Evolutionary conservation across 2,888 invertebrate species (phyloP).

Genomic region (Tanaodytes sp.): DNA sequence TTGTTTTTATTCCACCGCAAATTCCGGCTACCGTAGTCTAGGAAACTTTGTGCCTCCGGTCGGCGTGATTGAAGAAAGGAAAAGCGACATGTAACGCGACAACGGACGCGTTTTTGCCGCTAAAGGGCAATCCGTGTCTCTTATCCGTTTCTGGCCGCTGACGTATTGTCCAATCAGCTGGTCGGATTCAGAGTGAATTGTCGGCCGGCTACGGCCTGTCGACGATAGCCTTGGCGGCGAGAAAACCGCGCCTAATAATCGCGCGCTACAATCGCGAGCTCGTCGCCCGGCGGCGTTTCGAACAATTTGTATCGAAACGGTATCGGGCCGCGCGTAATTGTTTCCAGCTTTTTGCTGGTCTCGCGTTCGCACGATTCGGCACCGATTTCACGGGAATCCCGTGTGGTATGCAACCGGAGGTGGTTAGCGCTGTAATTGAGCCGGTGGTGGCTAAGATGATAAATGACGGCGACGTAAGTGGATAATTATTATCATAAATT

Average conservation of each 20-base stretch:
- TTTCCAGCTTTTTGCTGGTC: slow-evolving; percentile 25
- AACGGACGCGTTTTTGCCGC: too few relatives aligned
- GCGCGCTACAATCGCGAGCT: slow-evolving; percentile 50
- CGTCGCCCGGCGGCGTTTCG: slow-evolving; percentile 39
- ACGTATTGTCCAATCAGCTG: slow-evolving; percentile 44
- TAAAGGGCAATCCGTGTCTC: too few relatives aligned
- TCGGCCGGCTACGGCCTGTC: slow-evolving; percentile 50
- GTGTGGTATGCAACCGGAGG: too few relatives aligned
- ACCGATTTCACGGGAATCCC: too few relatives aligned
- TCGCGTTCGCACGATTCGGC: slow-evolving; percentile 17
- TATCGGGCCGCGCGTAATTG: slow-evolving; percentile 41
- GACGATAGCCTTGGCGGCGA: slow-evolving; percentile 48
- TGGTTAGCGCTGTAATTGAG: slow-evolving; percentile 2
- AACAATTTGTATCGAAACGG: slow-evolving; percentile 52
- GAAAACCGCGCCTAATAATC: slow-evolving; percentile 52
- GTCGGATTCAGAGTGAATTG: slow-evolving; percentile 53
- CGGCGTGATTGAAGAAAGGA: neutral
- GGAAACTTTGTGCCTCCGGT: neutral
- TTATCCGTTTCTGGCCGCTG: slow-evolving; percentile 29
- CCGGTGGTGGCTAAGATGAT: too few relatives aligned
- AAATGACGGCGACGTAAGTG: slow-evolving; percentile 2
- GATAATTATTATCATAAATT: too few relatives aligned
- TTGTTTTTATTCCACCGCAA: too few relatives aligned
- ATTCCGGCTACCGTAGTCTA: too few relatives aligned
- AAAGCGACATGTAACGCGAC: neutral